Conservation (phyloP, 2,797 vertebrate genomes). For the Oreochromis grahami region DNA sequence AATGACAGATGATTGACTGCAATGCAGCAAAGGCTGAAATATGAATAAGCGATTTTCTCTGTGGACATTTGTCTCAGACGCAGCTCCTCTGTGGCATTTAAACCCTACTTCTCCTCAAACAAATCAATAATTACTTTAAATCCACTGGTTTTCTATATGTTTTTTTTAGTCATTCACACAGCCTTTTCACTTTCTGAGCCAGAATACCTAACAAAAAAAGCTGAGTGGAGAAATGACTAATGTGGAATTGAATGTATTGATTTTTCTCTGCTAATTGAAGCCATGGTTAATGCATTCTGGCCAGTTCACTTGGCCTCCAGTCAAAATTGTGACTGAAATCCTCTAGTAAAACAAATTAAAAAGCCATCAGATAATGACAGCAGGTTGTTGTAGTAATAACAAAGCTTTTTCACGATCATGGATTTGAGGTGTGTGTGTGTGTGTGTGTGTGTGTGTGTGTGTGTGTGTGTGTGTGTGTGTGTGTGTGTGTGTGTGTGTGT, state of each 20-base stretch:
- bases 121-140: slow-evolving; percentile 71
- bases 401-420: slow-evolving; percentile 18
- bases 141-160: slow-evolving; percentile 26
- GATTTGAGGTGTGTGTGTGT: not conserved
- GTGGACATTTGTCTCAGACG: slow-evolving; percentile 50
- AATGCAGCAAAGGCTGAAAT: slow-evolving; percentile 38
- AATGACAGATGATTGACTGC: slow-evolving; percentile 62
- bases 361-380: slow-evolving; percentile 41
- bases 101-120: slow-evolving; percentile 51
- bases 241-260: slow-evolving; percentile 65
- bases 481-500: not conserved
- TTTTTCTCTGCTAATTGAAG: slow-evolving; percentile 47
- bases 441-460: not conserved
- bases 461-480: not conserved
- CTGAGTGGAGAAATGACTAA: slow-evolving; percentile 54
- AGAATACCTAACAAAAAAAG: slow-evolving; percentile 37
- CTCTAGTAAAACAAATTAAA: slow-evolving; percentile 55
- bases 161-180: slow-evolving; percentile 38
- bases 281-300: slow-evolving; percentile 6
- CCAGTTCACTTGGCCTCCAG: slow-evolving; percentile 23
- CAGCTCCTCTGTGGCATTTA: slow-evolving; percentile 59
- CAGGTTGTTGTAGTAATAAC: slow-evolving; percentile 36
- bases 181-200: slow-evolving; percentile 35
- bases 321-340: slow-evolving; percentile 43
- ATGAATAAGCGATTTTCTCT: slow-evolving; percentile 57